Base-by-base conservation (phyloP, 37 sponge, comb jelly and placozoan genomes). In the Tethya wilhelma region DNA sequence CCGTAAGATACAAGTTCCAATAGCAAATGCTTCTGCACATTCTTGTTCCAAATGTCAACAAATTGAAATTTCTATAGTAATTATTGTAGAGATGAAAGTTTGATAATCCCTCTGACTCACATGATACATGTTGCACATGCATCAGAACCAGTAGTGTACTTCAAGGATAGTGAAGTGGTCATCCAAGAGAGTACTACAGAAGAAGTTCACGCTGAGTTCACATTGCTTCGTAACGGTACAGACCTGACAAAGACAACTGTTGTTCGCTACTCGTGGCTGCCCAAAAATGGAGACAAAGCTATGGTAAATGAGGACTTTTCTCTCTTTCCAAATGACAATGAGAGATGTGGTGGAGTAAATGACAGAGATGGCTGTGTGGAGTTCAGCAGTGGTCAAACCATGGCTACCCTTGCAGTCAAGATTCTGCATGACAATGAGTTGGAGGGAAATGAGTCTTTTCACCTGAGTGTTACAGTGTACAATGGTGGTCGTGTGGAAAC, bases 371-470 rank as follows among this genome's bases (percentile, higher is more conserved):
- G 59, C 29, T 81, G 82, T 71, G 82, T 77, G 19, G 32, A 40
- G 4, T 84, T 84, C 36, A 9, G 38, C 9, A 12, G 22, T 1
- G 69, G 69, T 4, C 44, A 69, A 36, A 69, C 62, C 2, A 25
- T 3, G 2, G 60, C 28, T 11, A 42, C 33, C 4, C 25, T 74
- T 4, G 0, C 37, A 1, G 70, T 84, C 34, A 32, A 25, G 6
- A 67, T 77, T 41, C 58, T 44, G 4, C 70, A 33, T 2, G 85
- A 84, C 41, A 40, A 11, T 28, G 3, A 60, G 1, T 23, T 30
- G 57, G 79, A 78, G 43, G 79, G 79, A 25, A 63, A 78, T 28
- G 79, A 86, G 56, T 34, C 20, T 1, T 86, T 86, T 55, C 79
- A 77, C 57, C 11, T 77, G 37, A 38, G 17, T 2, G n/a, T 31